A percentile compares a stretch with the other conserved stretches of the same genome.
phyloP scores from a whole-genome alignment of 2,888 invertebrate species.

The Seira ritae region DNA sequence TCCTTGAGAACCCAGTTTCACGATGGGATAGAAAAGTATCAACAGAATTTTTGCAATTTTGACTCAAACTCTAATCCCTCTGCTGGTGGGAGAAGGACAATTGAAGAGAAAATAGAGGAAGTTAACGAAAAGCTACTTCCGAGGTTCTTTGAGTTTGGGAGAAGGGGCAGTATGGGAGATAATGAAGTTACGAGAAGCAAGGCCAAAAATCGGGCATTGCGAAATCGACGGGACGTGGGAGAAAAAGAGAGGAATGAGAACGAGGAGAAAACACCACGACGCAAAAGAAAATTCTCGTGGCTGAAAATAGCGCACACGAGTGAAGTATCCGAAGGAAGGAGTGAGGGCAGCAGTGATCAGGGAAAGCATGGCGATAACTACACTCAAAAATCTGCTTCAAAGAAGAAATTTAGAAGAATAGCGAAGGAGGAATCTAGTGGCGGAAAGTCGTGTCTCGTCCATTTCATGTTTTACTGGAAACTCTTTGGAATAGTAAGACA shows the following conservation, averaged over 20 bases:
- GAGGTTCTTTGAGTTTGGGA: not conserved
- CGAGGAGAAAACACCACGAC: not conserved
- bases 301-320: not conserved
- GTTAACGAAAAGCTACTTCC: not conserved
- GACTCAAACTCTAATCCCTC: not conserved
- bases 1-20: not conserved
- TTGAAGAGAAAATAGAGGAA: not conserved
- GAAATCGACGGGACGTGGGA: not conserved
- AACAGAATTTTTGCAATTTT: not conserved
- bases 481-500: no score
- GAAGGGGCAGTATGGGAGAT: not conserved
- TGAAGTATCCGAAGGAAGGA: no score
- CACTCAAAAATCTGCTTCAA: no score
- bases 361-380: no score
- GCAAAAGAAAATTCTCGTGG: not conserved
- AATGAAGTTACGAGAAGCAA: not conserved
- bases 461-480: no score
- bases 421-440: no score
- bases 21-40: not conserved
- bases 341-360: no score
- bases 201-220: not conserved
- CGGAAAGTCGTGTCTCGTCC: no score
- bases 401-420: no score
- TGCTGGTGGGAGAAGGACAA: not conserved
- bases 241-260: not conserved